Percentiles rank a stretch among this genome's conserved stretches.
Evolutionary conservation across 1,140 invertebrate species (phyloP).

Genomic region (Hormaphis cornu): DNA sequence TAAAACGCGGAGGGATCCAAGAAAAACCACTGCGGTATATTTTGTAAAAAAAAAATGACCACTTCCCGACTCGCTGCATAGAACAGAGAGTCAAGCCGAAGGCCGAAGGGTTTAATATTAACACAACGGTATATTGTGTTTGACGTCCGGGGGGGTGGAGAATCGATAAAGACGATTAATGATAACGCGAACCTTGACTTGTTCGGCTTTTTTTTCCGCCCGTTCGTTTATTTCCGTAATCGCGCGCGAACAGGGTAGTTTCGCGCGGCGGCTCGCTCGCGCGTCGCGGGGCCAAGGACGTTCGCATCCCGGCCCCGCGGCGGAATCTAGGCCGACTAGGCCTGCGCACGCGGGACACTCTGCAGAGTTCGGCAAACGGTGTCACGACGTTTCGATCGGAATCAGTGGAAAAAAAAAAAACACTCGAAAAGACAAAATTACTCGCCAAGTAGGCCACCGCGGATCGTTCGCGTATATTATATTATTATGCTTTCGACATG

Average conservation of each 20-base stretch:
- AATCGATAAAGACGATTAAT: not conserved
- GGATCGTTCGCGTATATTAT: too few relatives aligned
- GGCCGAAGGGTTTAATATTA: too few relatives aligned
- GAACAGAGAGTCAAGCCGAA: too few relatives aligned
- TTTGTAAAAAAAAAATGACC: too few relatives aligned
- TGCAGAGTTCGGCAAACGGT: not conserved
- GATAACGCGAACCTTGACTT: not conserved
- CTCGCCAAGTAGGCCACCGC: too few relatives aligned
- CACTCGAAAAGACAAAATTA: too few relatives aligned
- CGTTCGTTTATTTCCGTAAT: slow-evolving; percentile 13
- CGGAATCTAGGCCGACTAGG: not conserved
- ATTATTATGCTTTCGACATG: too few relatives aligned
- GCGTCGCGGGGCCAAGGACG: not conserved
- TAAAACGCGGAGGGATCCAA: too few relatives aligned
- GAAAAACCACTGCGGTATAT: too few relatives aligned
- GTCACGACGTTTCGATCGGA: not conserved
- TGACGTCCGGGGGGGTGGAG: not conserved
- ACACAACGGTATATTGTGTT: too few relatives aligned
- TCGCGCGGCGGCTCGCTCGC: not conserved
- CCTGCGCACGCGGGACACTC: not conserved
- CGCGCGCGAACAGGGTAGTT: slow-evolving; percentile 4
- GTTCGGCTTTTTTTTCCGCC: slow-evolving; percentile 8
- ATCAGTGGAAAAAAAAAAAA: too few relatives aligned
- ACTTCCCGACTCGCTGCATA: too few relatives aligned
- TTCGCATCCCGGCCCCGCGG: not conserved